A percentile compares a stretch with the other conserved stretches of the same genome.
Conservation (phyloP, 1,140 invertebrate species). For the Nephila pilipes region DNA sequence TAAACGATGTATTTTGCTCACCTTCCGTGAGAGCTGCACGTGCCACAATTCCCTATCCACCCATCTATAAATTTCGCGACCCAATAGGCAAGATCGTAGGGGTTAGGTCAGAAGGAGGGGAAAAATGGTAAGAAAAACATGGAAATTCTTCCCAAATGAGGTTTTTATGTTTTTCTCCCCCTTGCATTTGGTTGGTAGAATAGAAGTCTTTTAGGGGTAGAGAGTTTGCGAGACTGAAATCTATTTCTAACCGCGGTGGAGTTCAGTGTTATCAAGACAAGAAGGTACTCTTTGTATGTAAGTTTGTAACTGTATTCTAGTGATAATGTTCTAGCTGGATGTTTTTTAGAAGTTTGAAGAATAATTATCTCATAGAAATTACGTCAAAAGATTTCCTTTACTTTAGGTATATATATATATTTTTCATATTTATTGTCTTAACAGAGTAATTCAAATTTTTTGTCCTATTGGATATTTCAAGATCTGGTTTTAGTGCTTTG, state of each 20-base stretch:
- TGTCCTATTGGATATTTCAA: too few relatives aligned
- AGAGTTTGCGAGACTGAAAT: background rate
- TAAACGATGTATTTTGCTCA: conserved; percentile 37
- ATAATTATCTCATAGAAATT: too few relatives aligned
- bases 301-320: background rate
- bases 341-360: too few relatives aligned
- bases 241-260: background rate
- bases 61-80: conserved; percentile 56
- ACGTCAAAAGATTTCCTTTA: too few relatives aligned
- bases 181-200: background rate
- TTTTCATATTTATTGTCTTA: too few relatives aligned
- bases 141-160: background rate
- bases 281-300: background rate
- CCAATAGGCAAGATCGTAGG: conserved; percentile 41
- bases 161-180: background rate
- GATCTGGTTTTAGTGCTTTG: too few relatives aligned
- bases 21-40: conserved; percentile 47
- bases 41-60: conserved; percentile 47
- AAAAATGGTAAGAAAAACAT: conserved; percentile 30
- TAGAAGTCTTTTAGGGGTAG: background rate
- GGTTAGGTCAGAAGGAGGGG: conserved; percentile 53
- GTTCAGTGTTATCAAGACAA: background rate
- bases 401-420: too few relatives aligned
- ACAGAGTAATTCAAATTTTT: too few relatives aligned
- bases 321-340: too few relatives aligned